Conservation (phyloP, 2,797 vertebrate species). For the Poecilia wingei region DNA sequence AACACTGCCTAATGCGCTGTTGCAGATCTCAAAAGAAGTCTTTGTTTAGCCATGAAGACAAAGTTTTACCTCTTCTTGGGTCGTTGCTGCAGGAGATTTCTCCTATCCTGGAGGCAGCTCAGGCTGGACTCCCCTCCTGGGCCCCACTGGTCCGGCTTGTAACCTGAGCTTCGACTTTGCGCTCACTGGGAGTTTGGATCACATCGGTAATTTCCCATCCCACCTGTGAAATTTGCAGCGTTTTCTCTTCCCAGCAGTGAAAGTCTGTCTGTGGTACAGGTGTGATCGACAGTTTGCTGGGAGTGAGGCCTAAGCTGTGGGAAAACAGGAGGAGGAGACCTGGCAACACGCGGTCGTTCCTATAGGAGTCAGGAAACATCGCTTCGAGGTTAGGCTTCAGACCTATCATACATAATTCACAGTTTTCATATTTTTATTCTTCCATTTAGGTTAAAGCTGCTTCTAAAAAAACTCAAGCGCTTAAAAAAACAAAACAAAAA, state of each 20-base stretch:
- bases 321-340: conserved; percentile 56
- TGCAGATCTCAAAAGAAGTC: no score
- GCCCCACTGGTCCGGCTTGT: conserved; percentile 85
- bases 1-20: no score
- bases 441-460: no score
- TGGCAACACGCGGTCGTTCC: conserved; percentile 63
- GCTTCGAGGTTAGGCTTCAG: conserved; percentile 76
- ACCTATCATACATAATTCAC: no score
- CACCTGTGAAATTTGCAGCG: not conserved
- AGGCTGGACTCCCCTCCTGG: conserved; percentile 88
- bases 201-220: conserved; percentile 72
- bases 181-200: conserved; percentile 64
- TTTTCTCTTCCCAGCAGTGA: not conserved
- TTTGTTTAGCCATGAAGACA: no score
- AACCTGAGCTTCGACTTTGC: conserved; percentile 78
- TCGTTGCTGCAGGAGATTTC: conserved; percentile 80
- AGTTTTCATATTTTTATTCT: no score
- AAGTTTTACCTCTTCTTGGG: not conserved
- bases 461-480: no score
- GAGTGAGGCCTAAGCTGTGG: conserved; percentile 69
- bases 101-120: conserved; percentile 67
- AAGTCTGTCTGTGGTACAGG: conserved; percentile 52
- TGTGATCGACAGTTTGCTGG: conserved; percentile 76
- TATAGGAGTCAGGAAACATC: conserved; percentile 73
- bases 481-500: no score